Base-by-base conservation (phyloP, 2,797 vertebrate species). In the Hemitrygon akajei region DNA sequence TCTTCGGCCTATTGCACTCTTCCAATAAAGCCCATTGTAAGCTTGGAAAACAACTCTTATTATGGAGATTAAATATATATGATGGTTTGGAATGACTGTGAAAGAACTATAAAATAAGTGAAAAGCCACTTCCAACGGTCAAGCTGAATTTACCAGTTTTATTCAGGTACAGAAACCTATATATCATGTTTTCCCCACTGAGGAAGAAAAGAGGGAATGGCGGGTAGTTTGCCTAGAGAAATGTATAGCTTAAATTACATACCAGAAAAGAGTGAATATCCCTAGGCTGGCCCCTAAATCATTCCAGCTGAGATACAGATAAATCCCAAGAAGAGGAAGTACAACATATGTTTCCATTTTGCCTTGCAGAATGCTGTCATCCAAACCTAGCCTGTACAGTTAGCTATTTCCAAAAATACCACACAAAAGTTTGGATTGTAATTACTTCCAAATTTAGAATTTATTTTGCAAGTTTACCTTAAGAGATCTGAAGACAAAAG, bases 381-480 rank as follows among this genome's bases (percentile, higher is more conserved):
- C 56, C 27, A 63, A n/a, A 69, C 18, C 37, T 37, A 69, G n/a
- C 66, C 34, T 89, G 86, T 89, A 37, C 34, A 66, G 60, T 69
- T 69, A 87, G 63, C 22, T 89, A 34, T 89, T 89, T 89, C 86
- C 63, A 89, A 89, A 89, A 37, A 89, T 89, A 89, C 7, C 86
- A 37, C 86, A 69, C 86, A 89, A 69, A 69, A 0, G 7, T 69
- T 89, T 69, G 58, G 18, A 60, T 60, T 60, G 25, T 86, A n/a
- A 69, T 37, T 20, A 20, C 7, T 37, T 30, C 63, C 18, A 18
- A 34, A 89, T 89, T 89, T 69, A 34, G 63, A 37, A 34, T 66
- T 20, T 20, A 37, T 89, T 66, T 63, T 9, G 60, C 9, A 16
- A 66, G n/a, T 66, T 10, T 69, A 37, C 20, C 6, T 69, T 89